Percentiles rank a stretch among this genome's conserved stretches.
Conservation (phyloP, 2,797 vertebrate species). For the Acrossocheilus wenchowensis region DNA sequence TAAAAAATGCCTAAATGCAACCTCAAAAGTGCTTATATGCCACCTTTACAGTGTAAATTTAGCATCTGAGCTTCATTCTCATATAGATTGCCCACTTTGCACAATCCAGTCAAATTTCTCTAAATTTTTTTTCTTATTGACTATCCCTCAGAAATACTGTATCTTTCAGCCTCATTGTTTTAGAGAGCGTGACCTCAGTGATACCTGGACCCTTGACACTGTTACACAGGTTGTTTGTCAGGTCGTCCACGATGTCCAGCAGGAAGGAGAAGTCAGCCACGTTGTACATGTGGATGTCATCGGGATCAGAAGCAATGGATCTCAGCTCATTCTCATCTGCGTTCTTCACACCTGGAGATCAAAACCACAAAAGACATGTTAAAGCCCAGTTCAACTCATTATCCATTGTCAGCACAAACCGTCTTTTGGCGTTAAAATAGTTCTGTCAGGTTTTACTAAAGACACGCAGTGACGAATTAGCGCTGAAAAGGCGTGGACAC, state of each 20-base stretch:
- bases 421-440: no score
- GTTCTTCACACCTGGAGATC: slow-evolving; percentile 92
- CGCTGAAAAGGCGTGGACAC: no score
- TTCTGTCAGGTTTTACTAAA: no score
- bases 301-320: slow-evolving; percentile 92
- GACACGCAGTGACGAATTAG: no score
- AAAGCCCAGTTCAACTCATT: background rate
- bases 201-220: slow-evolving; percentile 96
- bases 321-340: slow-evolving; percentile 95
- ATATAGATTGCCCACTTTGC: background rate
- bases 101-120: background rate
- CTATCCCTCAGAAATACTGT: background rate
- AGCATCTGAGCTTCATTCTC: background rate
- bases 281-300: slow-evolving; percentile 92
- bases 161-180: slow-evolving; percentile 3
- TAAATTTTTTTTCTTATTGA: background rate
- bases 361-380: background rate
- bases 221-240: slow-evolving; percentile 93
- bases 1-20: background rate
- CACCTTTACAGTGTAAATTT: background rate
- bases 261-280: slow-evolving; percentile 95
- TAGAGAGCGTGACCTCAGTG: background rate
- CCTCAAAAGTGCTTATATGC: background rate
- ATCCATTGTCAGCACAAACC: background rate
- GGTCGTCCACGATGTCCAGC: slow-evolving; percentile 88